phyloP scores from a whole-genome alignment of 2,113 vertebrate genomes.

The Siphamia tubifer region DNA sequence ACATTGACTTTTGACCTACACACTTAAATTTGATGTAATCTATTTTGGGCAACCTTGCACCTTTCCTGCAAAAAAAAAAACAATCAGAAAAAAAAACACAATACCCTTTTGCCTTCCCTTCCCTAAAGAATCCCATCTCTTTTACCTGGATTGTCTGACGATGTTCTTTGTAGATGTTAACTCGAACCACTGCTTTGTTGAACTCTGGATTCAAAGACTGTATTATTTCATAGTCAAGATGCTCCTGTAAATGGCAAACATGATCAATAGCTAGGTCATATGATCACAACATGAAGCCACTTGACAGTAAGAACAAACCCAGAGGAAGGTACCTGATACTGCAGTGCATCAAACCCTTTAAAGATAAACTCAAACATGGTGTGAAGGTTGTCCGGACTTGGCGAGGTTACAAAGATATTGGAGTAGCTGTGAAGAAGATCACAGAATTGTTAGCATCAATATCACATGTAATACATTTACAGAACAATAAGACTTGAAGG shows the following conservation, averaged over 20 bases:
- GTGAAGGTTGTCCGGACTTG: constrained; percentile 96
- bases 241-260: constrained; percentile 80
- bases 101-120: no score
- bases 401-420: constrained; percentile 97
- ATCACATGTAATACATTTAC: neutral
- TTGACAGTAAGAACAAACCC: neutral
- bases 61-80: no score
- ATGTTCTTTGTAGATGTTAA: constrained; percentile 97
- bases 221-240: constrained; percentile 97
- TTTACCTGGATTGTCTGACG: constrained; percentile 96
- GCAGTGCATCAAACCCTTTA: constrained; percentile 95
- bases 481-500: neutral
- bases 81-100: no score
- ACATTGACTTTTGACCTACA: no score
- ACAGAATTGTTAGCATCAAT: neutral
- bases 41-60: no score
- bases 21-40: no score
- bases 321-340: constrained; percentile 67
- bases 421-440: constrained; percentile 84
- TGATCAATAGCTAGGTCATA: neutral
- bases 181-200: constrained; percentile 95
- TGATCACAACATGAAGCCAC: neutral
- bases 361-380: constrained; percentile 98
- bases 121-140: neutral
- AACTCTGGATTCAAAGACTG: constrained; percentile 98